Base-by-base conservation (phyloP, 2,888 invertebrate genomes). In the Eupithecia subumbrata region DNA sequence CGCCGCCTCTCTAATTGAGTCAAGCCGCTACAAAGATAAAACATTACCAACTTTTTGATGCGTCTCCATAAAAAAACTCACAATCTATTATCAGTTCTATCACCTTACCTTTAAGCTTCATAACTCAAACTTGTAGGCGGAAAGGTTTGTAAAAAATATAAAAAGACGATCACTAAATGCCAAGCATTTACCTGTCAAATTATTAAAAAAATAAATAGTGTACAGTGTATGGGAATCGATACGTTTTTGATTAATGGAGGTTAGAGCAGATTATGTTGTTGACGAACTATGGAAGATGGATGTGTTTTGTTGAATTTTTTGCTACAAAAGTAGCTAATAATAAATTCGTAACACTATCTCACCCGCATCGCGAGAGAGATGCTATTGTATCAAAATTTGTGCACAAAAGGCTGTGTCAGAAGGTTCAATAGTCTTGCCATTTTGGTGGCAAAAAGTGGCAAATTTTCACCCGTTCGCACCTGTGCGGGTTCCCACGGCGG, bases 1-100 rank as follows among this genome's bases (percentile, higher is more conserved):
- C 89, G 89, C 91, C 91, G 91, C 88, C 92, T 92, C 91, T 92
- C 93, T 94, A 94, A 94, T 94, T 94, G 94, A 94, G 91, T 91
- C 92, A 90, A 89, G 91, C 92, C 92, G 92, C 89, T 90, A 91
- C 89, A 90, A 90, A 91, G 91, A 91, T 91, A 92, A 88, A 87
- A 87, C 85, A 86, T 84, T 79, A 85, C 84, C 81, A 84, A 69
- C 43, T 75, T 76, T 72, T 74, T 72, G 78, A 76, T 82, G 68
- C 80, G 74, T 75, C 69, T 76, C 22, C 48, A 76, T 72, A 56
- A 74, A 7, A n/a, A 5, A 12, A 37, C 5, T 1, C 43, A 73
- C 37, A 64, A 16, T 25, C 71, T 3, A 89, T 76, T 79, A 34
- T 82, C 8, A 77, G 43, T 43, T 43, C 43, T 68, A 68, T 22